phyloP scores from a whole-genome alignment of 2,888 invertebrate species.

The Coenonympha glycerion region DNA sequence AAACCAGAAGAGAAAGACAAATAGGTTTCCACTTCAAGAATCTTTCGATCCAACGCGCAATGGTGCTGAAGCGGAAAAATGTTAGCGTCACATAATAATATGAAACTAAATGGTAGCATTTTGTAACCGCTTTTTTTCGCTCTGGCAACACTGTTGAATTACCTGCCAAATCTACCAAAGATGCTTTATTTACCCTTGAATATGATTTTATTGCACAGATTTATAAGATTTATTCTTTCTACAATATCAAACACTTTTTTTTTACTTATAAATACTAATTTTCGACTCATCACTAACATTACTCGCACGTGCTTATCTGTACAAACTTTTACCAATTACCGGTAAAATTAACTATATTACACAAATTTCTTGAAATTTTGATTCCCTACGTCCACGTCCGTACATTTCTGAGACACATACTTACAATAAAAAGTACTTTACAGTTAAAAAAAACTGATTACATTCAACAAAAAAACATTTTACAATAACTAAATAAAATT shows the following conservation, averaged over 20 bases:
- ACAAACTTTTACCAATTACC: constrained; percentile 15
- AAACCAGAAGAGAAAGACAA: constrained; percentile 56
- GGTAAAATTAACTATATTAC: constrained; percentile 1
- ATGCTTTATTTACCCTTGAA: constrained; percentile 21
- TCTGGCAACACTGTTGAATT: constrained; percentile 60
- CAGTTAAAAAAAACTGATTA: too few relatives aligned
- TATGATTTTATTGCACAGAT: constrained; percentile 13
- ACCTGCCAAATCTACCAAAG: constrained; percentile 33
- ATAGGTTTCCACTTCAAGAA: constrained; percentile 29
- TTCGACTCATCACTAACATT: constrained; percentile 73
- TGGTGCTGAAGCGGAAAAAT: constrained; percentile 29
- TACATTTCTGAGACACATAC: too few relatives aligned
- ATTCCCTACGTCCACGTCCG: neutral
- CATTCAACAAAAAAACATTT: too few relatives aligned
- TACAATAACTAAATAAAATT: too few relatives aligned
- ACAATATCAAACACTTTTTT: neutral
- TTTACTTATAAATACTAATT: constrained; percentile 48
- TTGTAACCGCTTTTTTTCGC: constrained; percentile 28
- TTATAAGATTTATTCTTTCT: neutral
- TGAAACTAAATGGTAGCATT: constrained; percentile 16
- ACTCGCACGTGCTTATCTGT: constrained; percentile 43
- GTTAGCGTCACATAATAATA: constrained; percentile 23
- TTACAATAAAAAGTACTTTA: too few relatives aligned
- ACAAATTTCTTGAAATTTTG: constrained; percentile 32
- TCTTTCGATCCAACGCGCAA: constrained; percentile 33